Conservation (phyloP, 2,888 invertebrate genomes). For the Miltochrista miniata region DNA sequence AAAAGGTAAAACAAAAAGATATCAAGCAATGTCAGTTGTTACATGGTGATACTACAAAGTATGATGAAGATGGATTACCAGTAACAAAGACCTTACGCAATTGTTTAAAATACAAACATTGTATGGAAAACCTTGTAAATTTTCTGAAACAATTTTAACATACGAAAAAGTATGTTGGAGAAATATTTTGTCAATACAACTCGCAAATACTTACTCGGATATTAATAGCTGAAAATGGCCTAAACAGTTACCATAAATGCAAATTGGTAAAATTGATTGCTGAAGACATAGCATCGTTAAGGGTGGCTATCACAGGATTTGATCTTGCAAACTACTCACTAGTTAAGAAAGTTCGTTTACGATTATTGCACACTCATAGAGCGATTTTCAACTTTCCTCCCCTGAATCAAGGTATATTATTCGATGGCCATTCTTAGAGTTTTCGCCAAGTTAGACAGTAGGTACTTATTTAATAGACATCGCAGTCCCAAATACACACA, state of each 20-base stretch:
- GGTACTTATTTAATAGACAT: conserved; percentile 60
- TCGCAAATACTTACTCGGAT: conserved; percentile 57
- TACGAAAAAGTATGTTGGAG: too few relatives aligned
- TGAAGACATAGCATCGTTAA: conserved; percentile 58
- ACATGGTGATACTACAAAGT: too few relatives aligned
- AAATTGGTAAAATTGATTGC: conserved; percentile 60
- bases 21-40: too few relatives aligned
- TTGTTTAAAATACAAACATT: too few relatives aligned
- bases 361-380: conserved; percentile 57
- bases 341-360: conserved; percentile 59
- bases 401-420: conserved; percentile 72
- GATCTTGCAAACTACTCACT: conserved; percentile 64
- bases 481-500: too few relatives aligned
- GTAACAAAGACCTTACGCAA: too few relatives aligned
- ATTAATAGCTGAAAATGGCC: conserved; percentile 56
- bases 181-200: conserved; percentile 48
- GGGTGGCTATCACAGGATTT: conserved; percentile 63
- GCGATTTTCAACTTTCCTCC: conserved; percentile 69
- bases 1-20: too few relatives aligned
- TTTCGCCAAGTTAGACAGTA: conserved; percentile 61
- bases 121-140: too few relatives aligned
- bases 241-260: conserved; percentile 68
- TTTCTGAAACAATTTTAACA: too few relatives aligned
- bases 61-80: too few relatives aligned
- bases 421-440: conserved; percentile 65